Percentiles rank a stretch among this genome's conserved stretches.
Evolutionary conservation across 2,797 vertebrate genomes (phyloP).

Genomic region (Falco columbarius): DNA sequence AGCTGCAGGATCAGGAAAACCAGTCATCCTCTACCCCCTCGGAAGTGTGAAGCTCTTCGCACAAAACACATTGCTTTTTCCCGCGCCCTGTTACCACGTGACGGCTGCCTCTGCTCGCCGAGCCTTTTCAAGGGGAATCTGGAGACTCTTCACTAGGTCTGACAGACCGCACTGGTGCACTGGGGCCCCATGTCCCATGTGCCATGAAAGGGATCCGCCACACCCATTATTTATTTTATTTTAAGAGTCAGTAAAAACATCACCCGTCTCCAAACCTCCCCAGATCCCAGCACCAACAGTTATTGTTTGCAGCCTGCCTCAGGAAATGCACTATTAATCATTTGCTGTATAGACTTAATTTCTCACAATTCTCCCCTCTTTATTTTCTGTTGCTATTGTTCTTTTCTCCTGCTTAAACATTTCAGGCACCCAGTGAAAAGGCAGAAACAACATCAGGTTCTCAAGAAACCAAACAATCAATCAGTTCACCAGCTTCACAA

Average conservation of each 20-base stretch:
- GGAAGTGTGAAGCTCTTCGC: neutral
- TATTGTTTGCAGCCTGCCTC: neutral
- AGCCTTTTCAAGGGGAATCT: neutral
- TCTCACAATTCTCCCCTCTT: constrained; percentile 30
- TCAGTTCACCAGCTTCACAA: constrained; percentile 34
- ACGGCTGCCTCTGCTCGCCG: neutral
- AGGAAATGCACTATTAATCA: constrained; percentile 53
- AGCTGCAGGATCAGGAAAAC: neutral
- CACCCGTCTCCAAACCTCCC: neutral
- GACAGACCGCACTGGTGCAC: neutral
- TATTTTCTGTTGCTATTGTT: constrained; percentile 20
- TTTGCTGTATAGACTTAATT: neutral
- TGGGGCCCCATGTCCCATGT: neutral
- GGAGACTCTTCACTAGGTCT: neutral
- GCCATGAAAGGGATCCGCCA: neutral
- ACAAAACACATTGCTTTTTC: neutral
- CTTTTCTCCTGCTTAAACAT: neutral
- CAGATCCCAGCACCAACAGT: neutral
- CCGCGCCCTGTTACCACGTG: neutral
- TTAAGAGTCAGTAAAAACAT: neutral
- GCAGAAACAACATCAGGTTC: constrained; percentile 46
- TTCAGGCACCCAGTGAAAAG: constrained; percentile 34
- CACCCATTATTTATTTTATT: neutral
- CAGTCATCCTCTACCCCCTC: fast-evolving
- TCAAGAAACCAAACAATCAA: constrained; percentile 52